Evolutionary conservation across 1,140 invertebrate genomes (phyloP).

Genomic region (Apis florea): DNA sequence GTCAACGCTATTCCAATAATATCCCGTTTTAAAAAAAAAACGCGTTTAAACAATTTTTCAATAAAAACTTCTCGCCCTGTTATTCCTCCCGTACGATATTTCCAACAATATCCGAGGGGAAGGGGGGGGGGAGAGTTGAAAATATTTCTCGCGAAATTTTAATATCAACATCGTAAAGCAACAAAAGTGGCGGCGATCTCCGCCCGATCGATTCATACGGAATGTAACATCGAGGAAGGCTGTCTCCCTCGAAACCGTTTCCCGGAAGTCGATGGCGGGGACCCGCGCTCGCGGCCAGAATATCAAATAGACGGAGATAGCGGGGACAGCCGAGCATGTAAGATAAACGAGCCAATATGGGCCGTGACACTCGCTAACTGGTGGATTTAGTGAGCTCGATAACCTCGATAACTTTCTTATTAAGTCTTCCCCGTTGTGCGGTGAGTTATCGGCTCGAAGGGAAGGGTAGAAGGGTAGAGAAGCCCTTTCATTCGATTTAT

Average conservation of each 20-base stretch:
- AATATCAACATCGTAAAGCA: too few species aligned
- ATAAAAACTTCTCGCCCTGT: too few species aligned
- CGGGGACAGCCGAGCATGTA: constrained; percentile 62
- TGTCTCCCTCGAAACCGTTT: constrained; percentile 13
- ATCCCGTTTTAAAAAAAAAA: too few species aligned
- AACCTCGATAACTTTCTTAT: constrained; percentile 74
- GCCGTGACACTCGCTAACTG: constrained; percentile 72
- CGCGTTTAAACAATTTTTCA: too few species aligned
- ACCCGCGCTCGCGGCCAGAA: constrained; percentile 64
- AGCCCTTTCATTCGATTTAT: constrained; percentile 41
- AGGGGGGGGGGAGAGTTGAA: too few species aligned
- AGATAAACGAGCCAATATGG: constrained; percentile 76
- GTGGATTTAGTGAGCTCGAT: constrained; percentile 71
- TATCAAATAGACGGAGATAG: constrained; percentile 70
- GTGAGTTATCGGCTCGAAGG: constrained; percentile 51
- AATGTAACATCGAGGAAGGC: constrained; percentile 20
- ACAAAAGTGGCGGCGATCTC: too few species aligned
- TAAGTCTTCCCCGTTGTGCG: constrained; percentile 62
- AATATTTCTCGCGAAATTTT: too few species aligned
- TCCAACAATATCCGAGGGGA: too few species aligned
- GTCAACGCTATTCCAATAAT: too few species aligned
- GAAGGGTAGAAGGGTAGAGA: neutral
- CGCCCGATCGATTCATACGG: constrained; percentile 3
- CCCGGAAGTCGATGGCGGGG: constrained; percentile 48
- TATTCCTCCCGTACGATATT: too few species aligned